A percentile compares a stretch with the other conserved stretches of the same genome.
Evolutionary conservation across 2,888 invertebrate genomes (phyloP).

Genomic region (Choristoneura rosaceana): DNA sequence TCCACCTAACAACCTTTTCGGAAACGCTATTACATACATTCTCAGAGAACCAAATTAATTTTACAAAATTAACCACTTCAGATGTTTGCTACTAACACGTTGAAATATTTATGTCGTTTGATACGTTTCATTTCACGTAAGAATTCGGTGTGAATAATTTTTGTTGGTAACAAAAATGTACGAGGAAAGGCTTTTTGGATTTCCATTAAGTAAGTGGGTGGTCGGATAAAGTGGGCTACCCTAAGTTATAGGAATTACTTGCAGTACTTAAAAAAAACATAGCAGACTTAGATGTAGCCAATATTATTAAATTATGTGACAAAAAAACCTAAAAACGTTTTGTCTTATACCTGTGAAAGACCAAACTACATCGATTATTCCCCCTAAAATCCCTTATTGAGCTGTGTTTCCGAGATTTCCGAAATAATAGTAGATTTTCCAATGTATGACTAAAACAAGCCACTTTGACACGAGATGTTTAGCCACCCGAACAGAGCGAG

Average conservation of each 20-base stretch:
- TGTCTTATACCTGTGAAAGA: not conserved
- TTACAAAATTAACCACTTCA: slow-evolving; percentile 57
- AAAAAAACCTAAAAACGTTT: not conserved
- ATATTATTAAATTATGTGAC: not conserved
- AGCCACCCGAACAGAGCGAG: too few relatives aligned
- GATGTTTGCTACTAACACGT: slow-evolving; percentile 49
- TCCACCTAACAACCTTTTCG: slow-evolving; percentile 64
- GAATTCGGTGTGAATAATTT: slow-evolving; percentile 33
- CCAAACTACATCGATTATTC: too few relatives aligned
- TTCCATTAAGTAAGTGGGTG: slow-evolving; percentile 38
- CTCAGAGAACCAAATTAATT: slow-evolving; percentile 53
- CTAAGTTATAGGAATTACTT: slow-evolving; percentile 29
- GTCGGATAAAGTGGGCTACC: slow-evolving; percentile 26
- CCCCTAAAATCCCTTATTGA: too few relatives aligned
- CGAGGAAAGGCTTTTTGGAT: slow-evolving; percentile 40
- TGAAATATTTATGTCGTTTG: slow-evolving; percentile 58
- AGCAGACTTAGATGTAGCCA: not conserved
- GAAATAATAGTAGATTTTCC: too few relatives aligned
- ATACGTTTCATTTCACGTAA: slow-evolving; percentile 29
- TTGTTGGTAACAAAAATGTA: slow-evolving; percentile 31
- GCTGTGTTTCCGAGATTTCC: too few relatives aligned
- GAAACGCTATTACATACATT: slow-evolving; percentile 62
- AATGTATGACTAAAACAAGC: too few relatives aligned
- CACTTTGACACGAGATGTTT: too few relatives aligned
- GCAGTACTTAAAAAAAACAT: slow-evolving; percentile 12